Conservation (phyloP, 2,113 vertebrate species). For the Zosterops borbonicus region DNA sequence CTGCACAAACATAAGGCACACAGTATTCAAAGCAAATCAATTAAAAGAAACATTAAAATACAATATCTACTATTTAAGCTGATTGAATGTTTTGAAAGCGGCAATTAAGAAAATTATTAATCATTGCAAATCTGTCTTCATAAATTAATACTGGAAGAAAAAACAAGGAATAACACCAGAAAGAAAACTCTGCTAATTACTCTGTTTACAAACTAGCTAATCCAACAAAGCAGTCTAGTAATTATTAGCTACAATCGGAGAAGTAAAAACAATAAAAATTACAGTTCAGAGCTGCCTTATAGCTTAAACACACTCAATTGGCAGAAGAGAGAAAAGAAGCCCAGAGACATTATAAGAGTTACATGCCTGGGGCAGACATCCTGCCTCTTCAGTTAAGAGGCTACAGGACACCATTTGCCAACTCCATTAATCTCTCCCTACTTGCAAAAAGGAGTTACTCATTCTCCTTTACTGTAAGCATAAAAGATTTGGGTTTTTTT, state of each 20-base stretch:
- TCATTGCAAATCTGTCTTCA: background rate
- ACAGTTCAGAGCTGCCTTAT: background rate
- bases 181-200: background rate
- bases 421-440: background rate
- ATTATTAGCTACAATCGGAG: background rate
- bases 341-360: background rate
- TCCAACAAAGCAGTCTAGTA: background rate
- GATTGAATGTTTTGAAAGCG: background rate
- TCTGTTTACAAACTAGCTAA: background rate
- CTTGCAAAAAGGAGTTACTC: background rate
- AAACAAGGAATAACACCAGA: background rate
- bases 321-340: background rate
- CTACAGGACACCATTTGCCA: background rate
- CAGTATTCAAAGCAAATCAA: background rate
- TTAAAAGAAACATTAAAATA: background rate
- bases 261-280: background rate
- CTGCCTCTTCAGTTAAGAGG: background rate
- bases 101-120: background rate
- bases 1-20: background rate
- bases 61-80: background rate
- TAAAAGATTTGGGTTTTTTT: fast-evolving
- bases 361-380: background rate
- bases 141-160: background rate
- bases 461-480: background rate
- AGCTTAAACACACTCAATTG: background rate